Conservation (phyloP, 2,113 vertebrate species). For the Bostrychus sinensis region DNA sequence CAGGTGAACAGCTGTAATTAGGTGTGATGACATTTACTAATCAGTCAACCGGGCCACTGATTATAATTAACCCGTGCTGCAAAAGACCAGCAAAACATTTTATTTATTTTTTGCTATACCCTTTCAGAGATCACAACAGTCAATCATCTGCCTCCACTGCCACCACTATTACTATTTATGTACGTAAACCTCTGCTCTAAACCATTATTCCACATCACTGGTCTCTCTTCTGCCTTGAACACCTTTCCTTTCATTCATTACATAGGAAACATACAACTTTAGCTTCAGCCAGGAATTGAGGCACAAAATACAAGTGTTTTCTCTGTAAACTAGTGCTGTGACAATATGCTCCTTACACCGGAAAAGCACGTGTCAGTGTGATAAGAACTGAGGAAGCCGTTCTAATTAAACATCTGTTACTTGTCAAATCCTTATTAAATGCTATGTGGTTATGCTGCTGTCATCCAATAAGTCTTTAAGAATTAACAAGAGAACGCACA, state of each 20-base stretch:
- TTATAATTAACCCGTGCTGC: slow-evolving; percentile 6
- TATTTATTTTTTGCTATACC: too few relatives aligned
- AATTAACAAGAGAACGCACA: background rate
- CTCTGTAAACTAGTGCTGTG: background rate
- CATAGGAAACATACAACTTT: too few relatives aligned
- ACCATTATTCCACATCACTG: too few relatives aligned
- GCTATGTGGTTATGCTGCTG: background rate
- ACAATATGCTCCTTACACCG: background rate
- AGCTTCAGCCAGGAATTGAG: too few relatives aligned
- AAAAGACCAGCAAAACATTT: background rate
- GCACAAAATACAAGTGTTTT: background rate
- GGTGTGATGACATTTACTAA: slow-evolving; percentile 9
- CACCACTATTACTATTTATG: too few relatives aligned
- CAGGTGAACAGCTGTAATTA: slow-evolving; percentile 48
- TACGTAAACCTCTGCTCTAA: too few relatives aligned
- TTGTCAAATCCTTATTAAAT: background rate
- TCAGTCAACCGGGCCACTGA: slow-evolving; percentile 29
- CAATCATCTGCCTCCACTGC: too few relatives aligned
- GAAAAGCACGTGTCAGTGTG: background rate
- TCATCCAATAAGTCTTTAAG: background rate
- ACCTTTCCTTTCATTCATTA: too few relatives aligned
- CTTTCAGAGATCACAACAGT: too few relatives aligned
- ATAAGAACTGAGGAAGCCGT: background rate
- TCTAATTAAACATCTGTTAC: background rate
- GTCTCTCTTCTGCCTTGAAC: too few relatives aligned